phyloP scores from a whole-genome alignment of 2,113 vertebrate genomes.

The Bombycilla garrulus region DNA sequence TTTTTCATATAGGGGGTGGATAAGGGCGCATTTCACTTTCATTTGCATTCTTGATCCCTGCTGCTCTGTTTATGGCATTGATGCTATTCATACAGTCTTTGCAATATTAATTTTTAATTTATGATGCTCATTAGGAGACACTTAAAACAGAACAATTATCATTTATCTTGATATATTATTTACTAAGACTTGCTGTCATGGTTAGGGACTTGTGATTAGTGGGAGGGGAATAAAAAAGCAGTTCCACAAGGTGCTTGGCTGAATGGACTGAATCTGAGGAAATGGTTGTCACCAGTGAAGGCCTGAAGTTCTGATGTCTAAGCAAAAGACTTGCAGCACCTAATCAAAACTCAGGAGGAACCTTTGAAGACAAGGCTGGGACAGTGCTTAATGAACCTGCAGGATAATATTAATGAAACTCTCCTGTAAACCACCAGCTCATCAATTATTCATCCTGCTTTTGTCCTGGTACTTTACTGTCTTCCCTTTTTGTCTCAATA shows the following conservation, averaged over 20 bases:
- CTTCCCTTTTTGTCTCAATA: constrained; percentile 56
- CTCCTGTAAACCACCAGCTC: constrained; percentile 74
- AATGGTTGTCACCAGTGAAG: constrained; percentile 60
- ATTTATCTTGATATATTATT: constrained; percentile 99
- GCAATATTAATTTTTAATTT: constrained; percentile 95
- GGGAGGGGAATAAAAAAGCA: constrained; percentile 68
- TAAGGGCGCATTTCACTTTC: constrained; percentile 72
- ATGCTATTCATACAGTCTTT: constrained; percentile 88
- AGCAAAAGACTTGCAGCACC: constrained; percentile 69
- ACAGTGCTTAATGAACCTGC: constrained; percentile 82
- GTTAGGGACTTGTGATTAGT: constrained; percentile 84
- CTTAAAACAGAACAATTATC: constrained; percentile 95
- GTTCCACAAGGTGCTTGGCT: constrained; percentile 55
- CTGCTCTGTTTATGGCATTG: constrained; percentile 83
- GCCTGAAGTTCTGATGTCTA: constrained; percentile 70
- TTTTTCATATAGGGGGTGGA: constrained; percentile 34
- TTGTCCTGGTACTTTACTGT: constrained; percentile 68
- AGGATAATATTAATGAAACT: constrained; percentile 82
- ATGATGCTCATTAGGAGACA: constrained; percentile 95
- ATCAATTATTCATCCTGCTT: constrained; percentile 83
- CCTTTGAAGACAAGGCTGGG: constrained; percentile 67
- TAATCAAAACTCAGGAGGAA: constrained; percentile 76
- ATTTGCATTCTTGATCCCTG: constrained; percentile 79
- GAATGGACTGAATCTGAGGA: constrained; percentile 46
- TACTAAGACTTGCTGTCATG: constrained; percentile 92